A percentile compares a stretch with the other conserved stretches of the same genome.
Evolutionary conservation across 2,113 vertebrate genomes (phyloP).

Genomic region (Platycercus adscitus): DNA sequence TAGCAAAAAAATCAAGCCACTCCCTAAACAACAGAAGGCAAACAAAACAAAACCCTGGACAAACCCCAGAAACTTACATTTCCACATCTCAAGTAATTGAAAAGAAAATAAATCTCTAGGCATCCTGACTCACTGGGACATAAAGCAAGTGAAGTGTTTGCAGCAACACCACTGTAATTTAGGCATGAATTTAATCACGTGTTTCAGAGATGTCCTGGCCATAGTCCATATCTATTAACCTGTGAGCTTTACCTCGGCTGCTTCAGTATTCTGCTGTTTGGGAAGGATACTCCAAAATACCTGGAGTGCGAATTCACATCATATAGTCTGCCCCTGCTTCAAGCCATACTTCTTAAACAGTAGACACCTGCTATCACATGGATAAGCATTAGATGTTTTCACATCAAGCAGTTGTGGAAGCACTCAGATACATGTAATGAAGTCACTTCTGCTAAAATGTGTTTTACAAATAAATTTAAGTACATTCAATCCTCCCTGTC

Average conservation of each 20-base stretch:
- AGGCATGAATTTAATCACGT: neutral
- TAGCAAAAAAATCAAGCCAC: neutral
- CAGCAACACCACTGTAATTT: neutral
- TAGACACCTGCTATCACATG: neutral
- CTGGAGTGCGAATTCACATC: neutral
- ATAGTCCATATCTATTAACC: accelerated
- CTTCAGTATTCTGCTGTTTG: neutral
- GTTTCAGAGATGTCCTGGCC: neutral
- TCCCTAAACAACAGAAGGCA: neutral
- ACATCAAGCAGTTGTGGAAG: neutral
- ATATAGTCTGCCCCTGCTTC: neutral
- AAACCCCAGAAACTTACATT: neutral
- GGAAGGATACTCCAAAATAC: neutral
- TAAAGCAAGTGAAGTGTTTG: neutral
- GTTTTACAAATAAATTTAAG: neutral
- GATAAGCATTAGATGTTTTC: neutral
- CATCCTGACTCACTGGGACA: neutral
- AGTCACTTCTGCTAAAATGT: neutral
- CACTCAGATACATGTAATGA: neutral
- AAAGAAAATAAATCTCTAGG: neutral
- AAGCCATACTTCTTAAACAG: neutral
- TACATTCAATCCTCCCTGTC: neutral
- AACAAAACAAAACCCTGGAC: neutral
- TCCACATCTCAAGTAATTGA: neutral
- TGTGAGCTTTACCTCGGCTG: neutral